phyloP scores from a whole-genome alignment of 2,888 invertebrate species.

The Eutolmus rufibarbis region DNA sequence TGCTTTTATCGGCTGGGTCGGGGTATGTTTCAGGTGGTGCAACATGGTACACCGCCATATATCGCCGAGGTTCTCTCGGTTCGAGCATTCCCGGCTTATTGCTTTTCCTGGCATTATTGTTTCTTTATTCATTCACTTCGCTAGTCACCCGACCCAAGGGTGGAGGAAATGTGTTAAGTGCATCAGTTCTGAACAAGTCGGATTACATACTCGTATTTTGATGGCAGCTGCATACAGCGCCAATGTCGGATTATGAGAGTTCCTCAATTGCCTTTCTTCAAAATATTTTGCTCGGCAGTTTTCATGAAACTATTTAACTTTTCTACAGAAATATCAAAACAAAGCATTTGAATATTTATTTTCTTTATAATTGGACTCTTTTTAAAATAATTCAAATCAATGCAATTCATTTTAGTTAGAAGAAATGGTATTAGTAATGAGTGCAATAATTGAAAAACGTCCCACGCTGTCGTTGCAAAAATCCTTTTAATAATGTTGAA shows the following conservation, averaged over 20 bases:
- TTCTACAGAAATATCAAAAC: too few species aligned
- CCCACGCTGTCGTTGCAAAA: too few species aligned
- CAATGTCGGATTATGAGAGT: not conserved
- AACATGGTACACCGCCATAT: not conserved
- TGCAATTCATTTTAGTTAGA: too few species aligned
- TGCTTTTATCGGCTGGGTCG: slow-evolving; percentile 6
- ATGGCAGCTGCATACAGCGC: not conserved
- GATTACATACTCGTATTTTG: not conserved
- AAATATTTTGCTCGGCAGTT: not conserved
- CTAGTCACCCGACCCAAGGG: not conserved
- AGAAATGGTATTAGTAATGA: too few species aligned
- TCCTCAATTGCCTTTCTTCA: not conserved
- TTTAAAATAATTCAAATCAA: not conserved
- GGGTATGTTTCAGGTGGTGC: not conserved
- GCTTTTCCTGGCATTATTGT: not conserved
- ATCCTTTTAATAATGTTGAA: too few species aligned
- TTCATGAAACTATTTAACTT: not conserved
- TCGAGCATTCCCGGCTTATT: not conserved
- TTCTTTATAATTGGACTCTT: too few species aligned
- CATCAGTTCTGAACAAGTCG: not conserved
- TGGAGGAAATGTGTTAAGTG: not conserved
- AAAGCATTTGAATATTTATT: too few species aligned
- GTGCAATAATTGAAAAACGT: too few species aligned
- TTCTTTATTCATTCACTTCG: not conserved
- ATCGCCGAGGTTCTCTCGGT: not conserved